Conservation (phyloP, 1,140 invertebrate species). For the Rhizoglyphus robini region DNA sequence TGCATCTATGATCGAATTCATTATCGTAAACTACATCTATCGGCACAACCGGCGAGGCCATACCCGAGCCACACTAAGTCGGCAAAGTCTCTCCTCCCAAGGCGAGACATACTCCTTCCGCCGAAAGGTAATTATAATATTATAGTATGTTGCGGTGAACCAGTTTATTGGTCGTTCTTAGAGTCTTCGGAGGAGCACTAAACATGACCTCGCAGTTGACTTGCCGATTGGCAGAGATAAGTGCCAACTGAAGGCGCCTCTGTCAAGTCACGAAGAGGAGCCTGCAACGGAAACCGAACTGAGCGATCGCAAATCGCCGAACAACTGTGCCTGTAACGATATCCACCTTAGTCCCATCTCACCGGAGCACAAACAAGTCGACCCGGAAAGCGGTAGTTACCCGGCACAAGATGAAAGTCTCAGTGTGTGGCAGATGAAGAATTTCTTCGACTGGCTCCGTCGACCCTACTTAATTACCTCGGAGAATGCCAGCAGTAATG, state of each 20-base stretch:
- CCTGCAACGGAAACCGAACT: not conserved
- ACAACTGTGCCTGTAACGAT: not conserved
- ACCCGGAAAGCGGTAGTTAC: not conserved
- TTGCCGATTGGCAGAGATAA: not conserved
- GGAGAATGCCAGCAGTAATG: conserved; percentile 56
- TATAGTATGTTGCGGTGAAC: not conserved
- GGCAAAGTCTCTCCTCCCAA: conserved; percentile 6
- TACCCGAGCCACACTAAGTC: not conserved
- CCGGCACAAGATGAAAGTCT: not conserved
- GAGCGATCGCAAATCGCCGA: not conserved
- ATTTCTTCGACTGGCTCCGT: conserved; percentile 27
- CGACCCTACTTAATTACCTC: conserved; percentile 42
- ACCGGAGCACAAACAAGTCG: not conserved
- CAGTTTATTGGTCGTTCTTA: not conserved
- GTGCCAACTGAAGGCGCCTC: not conserved
- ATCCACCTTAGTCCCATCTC: not conserved
- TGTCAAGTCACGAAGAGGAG: not conserved
- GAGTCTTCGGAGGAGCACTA: not conserved
- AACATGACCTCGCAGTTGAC: not conserved
- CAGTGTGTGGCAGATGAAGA: not conserved
- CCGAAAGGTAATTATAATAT: not conserved
- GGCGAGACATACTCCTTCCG: not conserved
- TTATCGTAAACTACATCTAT: conserved; percentile 84
- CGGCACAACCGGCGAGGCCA: conserved; percentile 32
- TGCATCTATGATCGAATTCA: conserved; percentile 78